Conservation (phyloP, 2,797 vertebrate genomes). For the Geotrypetes seraphini region DNA sequence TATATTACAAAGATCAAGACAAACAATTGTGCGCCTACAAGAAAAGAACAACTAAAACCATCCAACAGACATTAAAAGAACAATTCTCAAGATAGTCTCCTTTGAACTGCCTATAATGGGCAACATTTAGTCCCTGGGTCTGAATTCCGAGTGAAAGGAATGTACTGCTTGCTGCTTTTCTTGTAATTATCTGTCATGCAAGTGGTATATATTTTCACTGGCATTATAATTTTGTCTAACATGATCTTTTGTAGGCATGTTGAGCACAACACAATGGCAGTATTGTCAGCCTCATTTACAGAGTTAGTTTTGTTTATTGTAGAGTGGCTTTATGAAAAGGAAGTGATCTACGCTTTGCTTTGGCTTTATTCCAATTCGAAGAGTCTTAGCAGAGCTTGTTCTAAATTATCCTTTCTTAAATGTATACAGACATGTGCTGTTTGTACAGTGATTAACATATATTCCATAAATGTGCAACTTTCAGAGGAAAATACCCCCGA, state of each 20-base stretch:
- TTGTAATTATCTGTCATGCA: conserved; percentile 38
- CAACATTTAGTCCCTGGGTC: conserved; percentile 48
- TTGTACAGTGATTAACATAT: conserved; percentile 15
- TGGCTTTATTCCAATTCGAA: conserved; percentile 36
- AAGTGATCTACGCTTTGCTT: conserved; percentile 40
- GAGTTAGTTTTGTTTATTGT: conserved; percentile 36
- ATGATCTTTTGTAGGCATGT: conserved; percentile 36
- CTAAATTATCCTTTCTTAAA: conserved; percentile 31
- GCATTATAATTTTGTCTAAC: conserved; percentile 36
- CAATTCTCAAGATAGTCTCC: conserved; percentile 59
- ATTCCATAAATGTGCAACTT: conserved; percentile 3
- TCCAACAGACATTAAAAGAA: conserved; percentile 59
- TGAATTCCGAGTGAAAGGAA: conserved; percentile 50
- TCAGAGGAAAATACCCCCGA: conserved; percentile 35
- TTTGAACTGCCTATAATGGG: conserved; percentile 60
- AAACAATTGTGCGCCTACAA: conserved; percentile 62
- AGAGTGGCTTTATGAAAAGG: conserved; percentile 24
- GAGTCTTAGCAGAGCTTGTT: conserved; percentile 38
- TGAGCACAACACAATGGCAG: conserved; percentile 29
- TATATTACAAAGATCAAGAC: conserved; percentile 63
- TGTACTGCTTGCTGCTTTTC: conserved; percentile 46
- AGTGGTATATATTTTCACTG: conserved; percentile 34
- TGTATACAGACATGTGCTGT: conserved; percentile 12
- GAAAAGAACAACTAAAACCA: conserved; percentile 63
- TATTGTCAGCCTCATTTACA: conserved; percentile 32